A percentile compares a stretch with the other conserved stretches of the same genome.
Conservation (phyloP, 2,888 invertebrate genomes). For the Ormyrus rosae region DNA sequence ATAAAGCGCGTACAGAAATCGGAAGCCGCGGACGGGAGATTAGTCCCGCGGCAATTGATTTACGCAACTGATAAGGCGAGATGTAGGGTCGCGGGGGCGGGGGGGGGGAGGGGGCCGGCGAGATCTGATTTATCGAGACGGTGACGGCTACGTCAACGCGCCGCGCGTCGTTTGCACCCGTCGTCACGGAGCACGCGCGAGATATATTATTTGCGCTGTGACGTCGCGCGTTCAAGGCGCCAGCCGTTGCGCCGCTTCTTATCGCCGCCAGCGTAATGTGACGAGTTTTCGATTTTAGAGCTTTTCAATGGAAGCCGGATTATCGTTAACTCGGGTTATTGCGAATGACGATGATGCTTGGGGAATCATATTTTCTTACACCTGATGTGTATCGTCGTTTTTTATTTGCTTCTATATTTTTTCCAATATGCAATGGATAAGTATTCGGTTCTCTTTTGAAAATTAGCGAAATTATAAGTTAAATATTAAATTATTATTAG, state of each 20-base stretch:
- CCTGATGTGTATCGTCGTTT: no score
- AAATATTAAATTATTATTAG: no score
- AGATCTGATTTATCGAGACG: constrained; percentile 26
- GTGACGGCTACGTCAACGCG: neutral
- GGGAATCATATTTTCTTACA: no score
- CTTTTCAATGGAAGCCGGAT: no score
- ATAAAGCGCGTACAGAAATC: neutral
- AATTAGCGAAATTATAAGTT: no score
- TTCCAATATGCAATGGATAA: no score
- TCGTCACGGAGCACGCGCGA: neutral
- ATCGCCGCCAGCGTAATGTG: constrained; percentile 19
- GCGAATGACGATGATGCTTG: no score
- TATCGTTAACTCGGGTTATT: no score
- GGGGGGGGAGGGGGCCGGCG: neutral
- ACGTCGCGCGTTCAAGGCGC: neutral
- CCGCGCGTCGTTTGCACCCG: neutral
- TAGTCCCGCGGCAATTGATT: constrained; percentile 29
- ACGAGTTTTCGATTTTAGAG: neutral
- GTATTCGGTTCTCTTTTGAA: no score
- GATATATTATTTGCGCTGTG: neutral
- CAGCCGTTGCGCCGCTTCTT: neutral
- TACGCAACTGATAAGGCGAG: constrained; percentile 26
- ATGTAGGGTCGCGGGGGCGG: neutral
- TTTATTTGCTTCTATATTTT: no score
- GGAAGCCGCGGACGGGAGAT: neutral